Evolutionary conservation across 2,888 invertebrate genomes (phyloP).

Genomic region (Phengaris arion): DNA sequence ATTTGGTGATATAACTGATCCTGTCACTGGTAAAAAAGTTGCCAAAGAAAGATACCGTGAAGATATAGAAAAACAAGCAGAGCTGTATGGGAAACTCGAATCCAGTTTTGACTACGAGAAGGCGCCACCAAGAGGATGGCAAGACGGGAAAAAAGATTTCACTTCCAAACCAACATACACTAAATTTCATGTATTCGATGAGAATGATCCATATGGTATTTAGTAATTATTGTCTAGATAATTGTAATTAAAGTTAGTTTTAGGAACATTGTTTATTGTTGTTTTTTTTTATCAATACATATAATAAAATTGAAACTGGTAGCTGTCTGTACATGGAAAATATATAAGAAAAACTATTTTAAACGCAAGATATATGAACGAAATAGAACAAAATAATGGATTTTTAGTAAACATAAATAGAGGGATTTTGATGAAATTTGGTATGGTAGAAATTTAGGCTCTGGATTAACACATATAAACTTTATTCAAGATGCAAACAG

Average conservation of each 20-base stretch:
- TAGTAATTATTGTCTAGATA: slow-evolving; percentile 52
- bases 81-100: slow-evolving; percentile 84
- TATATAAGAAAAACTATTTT: no score
- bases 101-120: slow-evolving; percentile 86
- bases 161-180: slow-evolving; percentile 87
- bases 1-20: slow-evolving; percentile 91
- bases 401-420: no score
- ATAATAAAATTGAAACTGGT: no score
- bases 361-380: no score
- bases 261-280: background rate
- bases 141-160: slow-evolving; percentile 90
- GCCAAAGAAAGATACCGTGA: slow-evolving; percentile 87
- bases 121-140: slow-evolving; percentile 89
- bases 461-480: no score
- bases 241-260: slow-evolving; percentile 30
- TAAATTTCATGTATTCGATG: slow-evolving; percentile 88
- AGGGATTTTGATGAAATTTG: no score
- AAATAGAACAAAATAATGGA: no score
- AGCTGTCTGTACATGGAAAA: no score
- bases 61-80: slow-evolving; percentile 82
- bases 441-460: no score
- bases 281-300: background rate
- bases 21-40: slow-evolving; percentile 89
- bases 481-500: no score
- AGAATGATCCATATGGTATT: slow-evolving; percentile 85